Evolutionary conservation across 2,797 vertebrate genomes (phyloP).

Genomic region (Sebastes goodei): DNA sequence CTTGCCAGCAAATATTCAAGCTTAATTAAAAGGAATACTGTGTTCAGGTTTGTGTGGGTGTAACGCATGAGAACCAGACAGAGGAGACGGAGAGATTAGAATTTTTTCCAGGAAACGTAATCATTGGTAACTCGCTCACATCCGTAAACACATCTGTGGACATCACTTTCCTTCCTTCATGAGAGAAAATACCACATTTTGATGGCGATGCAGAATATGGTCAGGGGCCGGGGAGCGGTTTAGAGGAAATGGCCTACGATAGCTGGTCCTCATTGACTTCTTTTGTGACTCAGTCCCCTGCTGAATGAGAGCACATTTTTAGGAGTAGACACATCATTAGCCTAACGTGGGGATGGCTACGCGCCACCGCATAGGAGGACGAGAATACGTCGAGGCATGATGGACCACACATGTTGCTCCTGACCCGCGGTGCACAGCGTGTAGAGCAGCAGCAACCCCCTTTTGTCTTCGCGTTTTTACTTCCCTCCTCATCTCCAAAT

Average conservation of each 20-base stretch:
- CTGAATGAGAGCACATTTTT: slow-evolving; percentile 33
- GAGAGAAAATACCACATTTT: slow-evolving; percentile 39
- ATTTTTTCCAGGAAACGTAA: slow-evolving; percentile 14
- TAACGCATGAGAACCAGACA: background rate
- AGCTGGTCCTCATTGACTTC: slow-evolving; percentile 42
- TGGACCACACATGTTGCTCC: slow-evolving; percentile 68
- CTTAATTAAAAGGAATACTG: slow-evolving; percentile 12
- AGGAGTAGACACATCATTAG: slow-evolving; percentile 56
- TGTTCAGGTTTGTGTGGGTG: background rate
- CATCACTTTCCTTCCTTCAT: slow-evolving; percentile 3
- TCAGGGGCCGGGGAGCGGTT: slow-evolving; percentile 12
- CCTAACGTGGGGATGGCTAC: slow-evolving; percentile 23
- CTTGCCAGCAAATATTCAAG: slow-evolving; percentile 9
- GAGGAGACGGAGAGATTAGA: slow-evolving; percentile 13
- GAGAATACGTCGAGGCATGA: slow-evolving; percentile 36
- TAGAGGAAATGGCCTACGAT: slow-evolving; percentile 32
- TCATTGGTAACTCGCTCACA: slow-evolving; percentile 21
- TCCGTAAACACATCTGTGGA: slow-evolving; percentile 43
- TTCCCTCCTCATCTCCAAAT: slow-evolving; percentile 10
- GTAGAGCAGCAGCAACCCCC: slow-evolving; percentile 18
- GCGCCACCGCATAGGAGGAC: slow-evolving; percentile 28
- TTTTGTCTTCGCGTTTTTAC: slow-evolving; percentile 23
- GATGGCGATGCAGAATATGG: slow-evolving; percentile 9
- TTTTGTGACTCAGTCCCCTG: slow-evolving; percentile 43
- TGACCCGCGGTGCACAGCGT: slow-evolving; percentile 41